Evolutionary conservation across 30 jellyfish, hydroid and myxozoan genomes (phyloP).

Genomic region (Aurelia sp.): DNA sequence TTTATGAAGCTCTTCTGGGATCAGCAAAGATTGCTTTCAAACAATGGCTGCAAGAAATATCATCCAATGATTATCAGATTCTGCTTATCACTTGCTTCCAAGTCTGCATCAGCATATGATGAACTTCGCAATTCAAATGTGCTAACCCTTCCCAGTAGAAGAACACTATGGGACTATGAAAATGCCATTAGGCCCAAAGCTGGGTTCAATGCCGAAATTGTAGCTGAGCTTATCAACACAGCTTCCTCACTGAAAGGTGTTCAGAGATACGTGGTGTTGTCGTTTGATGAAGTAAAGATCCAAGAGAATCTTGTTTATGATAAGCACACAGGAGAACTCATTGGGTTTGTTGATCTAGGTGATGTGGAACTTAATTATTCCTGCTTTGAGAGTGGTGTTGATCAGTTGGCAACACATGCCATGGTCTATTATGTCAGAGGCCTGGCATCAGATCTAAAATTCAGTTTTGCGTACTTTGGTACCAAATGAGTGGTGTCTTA

Average conservation of each 20-base stretch:
- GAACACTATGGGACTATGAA: slow-evolving; percentile 66
- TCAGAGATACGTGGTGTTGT: slow-evolving; percentile 48
- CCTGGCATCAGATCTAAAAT: slow-evolving; percentile 54
- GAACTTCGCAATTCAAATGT: slow-evolving; percentile 44
- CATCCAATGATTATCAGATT: slow-evolving; percentile 74
- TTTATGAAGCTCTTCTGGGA: slow-evolving; percentile 76
- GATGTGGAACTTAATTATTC: slow-evolving; percentile 52
- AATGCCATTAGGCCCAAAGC: slow-evolving; percentile 52
- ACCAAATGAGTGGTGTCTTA: slow-evolving; percentile 38
- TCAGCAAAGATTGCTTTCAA: slow-evolving; percentile 20
- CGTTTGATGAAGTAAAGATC: slow-evolving; percentile 68
- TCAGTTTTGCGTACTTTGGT: slow-evolving; percentile 65
- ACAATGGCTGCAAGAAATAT: slow-evolving; percentile 21
- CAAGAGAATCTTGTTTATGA: slow-evolving; percentile 56
- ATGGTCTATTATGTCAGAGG: slow-evolving; percentile 68
- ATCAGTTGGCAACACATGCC: slow-evolving; percentile 60
- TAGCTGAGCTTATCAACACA: slow-evolving; percentile 45
- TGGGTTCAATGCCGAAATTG: slow-evolving; percentile 51
- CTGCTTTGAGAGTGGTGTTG: slow-evolving; percentile 15
- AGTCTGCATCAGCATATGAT: slow-evolving; percentile 73
- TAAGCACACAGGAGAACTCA: no score
- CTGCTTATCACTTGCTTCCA: slow-evolving; percentile 41
- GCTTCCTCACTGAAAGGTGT: slow-evolving; percentile 20
- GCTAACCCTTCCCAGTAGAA: slow-evolving; percentile 49
- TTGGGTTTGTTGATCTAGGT: slow-evolving; percentile 66